Conservation (phyloP, 2,113 vertebrate genomes). For the Corvus moneduloides region DNA sequence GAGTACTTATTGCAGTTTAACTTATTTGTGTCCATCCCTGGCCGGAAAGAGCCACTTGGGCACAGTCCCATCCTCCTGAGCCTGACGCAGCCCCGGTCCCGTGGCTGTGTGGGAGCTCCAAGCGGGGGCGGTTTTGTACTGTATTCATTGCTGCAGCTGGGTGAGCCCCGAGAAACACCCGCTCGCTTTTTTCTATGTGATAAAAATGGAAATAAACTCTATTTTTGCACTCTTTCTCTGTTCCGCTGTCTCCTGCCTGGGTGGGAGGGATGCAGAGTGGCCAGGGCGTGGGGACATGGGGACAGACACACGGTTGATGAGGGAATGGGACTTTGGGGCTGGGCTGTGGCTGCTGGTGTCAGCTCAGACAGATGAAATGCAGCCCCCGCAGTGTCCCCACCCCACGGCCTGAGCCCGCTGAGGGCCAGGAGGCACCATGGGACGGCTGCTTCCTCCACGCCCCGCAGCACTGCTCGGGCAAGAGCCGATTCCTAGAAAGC, state of each 20-base stretch:
- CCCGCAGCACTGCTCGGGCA: not conserved
- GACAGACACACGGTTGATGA: rapidly evolving
- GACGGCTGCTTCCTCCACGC: not conserved
- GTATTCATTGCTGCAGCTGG: slow-evolving; percentile 43
- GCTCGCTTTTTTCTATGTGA: not conserved
- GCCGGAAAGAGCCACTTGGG: not conserved
- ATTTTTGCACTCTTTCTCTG: slow-evolving; percentile 7
- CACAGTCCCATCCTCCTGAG: not conserved
- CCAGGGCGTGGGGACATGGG: rapidly evolving
- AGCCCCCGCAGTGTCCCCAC: not conserved
- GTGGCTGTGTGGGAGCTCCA: not conserved
- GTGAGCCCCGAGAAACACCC: not conserved
- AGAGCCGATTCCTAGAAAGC: slow-evolving; percentile 50
- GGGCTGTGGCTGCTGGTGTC: rapidly evolving
- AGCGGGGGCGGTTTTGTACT: not conserved
- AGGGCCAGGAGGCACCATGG: not conserved
- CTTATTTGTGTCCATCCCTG: not conserved
- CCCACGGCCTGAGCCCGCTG: not conserved
- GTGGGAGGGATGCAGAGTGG: not conserved
- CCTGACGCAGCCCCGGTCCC: not conserved
- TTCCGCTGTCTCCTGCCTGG: not conserved
- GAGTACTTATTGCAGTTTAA: slow-evolving; percentile 1
- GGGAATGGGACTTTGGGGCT: rapidly evolving
- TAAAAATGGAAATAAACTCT: slow-evolving; percentile 31
- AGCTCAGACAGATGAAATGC: not conserved